phyloP scores from a whole-genome alignment of 1,140 invertebrate genomes.

The Thaumatotibia leucotreta region DNA sequence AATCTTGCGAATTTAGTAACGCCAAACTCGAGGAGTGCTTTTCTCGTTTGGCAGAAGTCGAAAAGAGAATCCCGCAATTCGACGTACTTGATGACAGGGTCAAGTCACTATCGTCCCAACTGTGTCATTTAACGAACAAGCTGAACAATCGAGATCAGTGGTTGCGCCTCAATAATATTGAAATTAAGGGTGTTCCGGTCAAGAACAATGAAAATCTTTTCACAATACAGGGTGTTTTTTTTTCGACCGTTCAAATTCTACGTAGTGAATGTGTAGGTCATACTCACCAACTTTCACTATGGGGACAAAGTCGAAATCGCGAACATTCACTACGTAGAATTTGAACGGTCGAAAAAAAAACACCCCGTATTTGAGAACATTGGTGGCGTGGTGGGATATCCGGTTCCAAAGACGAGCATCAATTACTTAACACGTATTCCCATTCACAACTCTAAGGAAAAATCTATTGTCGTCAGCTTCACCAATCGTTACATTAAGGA shows the following conservation, averaged over 20 bases:
- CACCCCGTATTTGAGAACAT: conserved; percentile 6
- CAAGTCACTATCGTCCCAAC: too few relatives aligned
- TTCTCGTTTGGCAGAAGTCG: not conserved
- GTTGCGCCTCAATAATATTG: conserved; percentile 17
- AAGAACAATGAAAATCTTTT: conserved; percentile 20
- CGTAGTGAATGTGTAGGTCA: too few relatives aligned
- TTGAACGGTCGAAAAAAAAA: too few relatives aligned
- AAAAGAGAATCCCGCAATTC: not conserved
- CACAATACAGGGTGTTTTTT: too few relatives aligned
- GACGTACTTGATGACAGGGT: not conserved
- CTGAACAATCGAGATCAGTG: not conserved
- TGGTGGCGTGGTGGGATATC: not conserved
- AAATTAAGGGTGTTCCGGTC: conserved; percentile 22
- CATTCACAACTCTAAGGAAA: conserved; percentile 16
- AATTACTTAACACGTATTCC: conserved; percentile 21
- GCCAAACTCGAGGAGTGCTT: not conserved
- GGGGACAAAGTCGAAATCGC: too few relatives aligned
- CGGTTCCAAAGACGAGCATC: conserved; percentile 12
- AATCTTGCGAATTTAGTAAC: not conserved
- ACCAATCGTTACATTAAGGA: conserved; percentile 17
- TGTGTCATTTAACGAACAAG: not conserved
- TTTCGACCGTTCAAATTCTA: too few relatives aligned
- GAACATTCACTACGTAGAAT: too few relatives aligned
- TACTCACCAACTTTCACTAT: too few relatives aligned
- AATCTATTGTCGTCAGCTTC: conserved; percentile 22